These are phyloP conservation scores for Bradypus variegatus DNA, from an alignment of 2,797 vertebrate species.

Conservation along the genomic window DNA sequence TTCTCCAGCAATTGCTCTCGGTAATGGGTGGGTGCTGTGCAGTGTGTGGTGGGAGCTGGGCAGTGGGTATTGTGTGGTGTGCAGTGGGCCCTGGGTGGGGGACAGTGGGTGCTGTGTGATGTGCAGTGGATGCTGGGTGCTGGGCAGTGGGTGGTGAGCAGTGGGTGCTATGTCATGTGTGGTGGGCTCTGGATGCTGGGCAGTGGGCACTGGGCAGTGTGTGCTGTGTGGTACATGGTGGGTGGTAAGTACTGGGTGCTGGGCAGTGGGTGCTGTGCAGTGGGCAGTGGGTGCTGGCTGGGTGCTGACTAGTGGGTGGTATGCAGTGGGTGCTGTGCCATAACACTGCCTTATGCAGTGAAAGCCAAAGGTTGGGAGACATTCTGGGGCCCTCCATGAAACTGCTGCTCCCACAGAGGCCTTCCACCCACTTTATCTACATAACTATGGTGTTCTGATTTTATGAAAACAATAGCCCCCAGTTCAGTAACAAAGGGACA, in stretches of 20 bases:
- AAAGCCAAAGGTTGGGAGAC: neutral
- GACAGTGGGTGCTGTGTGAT: no score
- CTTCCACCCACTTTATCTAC: neutral
- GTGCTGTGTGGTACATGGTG: neutral
- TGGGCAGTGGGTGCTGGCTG: no score
- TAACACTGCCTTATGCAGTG: neutral
- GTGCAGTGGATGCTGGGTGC: neutral
- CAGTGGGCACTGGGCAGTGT: no score
- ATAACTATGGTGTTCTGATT: neutral
- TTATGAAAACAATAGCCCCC: neutral
- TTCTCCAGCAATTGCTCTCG: neutral
- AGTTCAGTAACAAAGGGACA: neutral
- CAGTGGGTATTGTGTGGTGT: no score
- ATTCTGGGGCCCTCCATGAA: neutral
- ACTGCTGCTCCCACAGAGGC: no score
- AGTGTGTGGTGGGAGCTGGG: neutral
- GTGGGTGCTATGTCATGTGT: no score
- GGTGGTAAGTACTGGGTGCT: no score
- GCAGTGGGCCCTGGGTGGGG: neutral
- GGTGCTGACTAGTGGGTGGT: neutral
- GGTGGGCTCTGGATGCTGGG: neutral
- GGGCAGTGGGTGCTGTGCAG: no score
- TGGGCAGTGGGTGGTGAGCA: no score
- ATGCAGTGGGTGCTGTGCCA: neutral
- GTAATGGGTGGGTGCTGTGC: no score